Evolutionary conservation across 2,888 invertebrate species (phyloP).

Genomic region (Tetragonula carbonaria): DNA sequence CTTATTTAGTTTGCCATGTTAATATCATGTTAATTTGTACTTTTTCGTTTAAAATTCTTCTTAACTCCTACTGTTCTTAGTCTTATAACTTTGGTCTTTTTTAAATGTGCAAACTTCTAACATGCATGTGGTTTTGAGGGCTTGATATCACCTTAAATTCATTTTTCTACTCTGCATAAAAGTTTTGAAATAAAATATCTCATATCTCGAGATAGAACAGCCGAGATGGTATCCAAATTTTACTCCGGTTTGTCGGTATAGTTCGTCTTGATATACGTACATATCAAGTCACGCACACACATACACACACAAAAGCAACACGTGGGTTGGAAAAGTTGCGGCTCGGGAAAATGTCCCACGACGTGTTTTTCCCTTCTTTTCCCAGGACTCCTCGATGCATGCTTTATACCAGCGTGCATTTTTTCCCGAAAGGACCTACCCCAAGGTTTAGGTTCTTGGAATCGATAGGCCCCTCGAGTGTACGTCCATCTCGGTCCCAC

Average conservation of each 20-base stretch:
- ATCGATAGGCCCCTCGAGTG: conserved; percentile 68
- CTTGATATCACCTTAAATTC: conserved; percentile 72
- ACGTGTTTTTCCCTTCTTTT: conserved; percentile 64
- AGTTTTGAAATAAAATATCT: too few relatives aligned
- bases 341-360: conserved; percentile 70
- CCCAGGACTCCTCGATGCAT: conserved; percentile 71
- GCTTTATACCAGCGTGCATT: conserved; percentile 71
- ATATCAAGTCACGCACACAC: not conserved
- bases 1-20: not conserved
- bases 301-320: too few relatives aligned
- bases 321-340: not conserved
- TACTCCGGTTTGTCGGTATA: too few relatives aligned
- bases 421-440: conserved; percentile 78
- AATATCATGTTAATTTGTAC: not conserved
- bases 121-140: conserved; percentile 1
- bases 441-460: conserved; percentile 80
- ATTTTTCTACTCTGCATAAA: too few relatives aligned
- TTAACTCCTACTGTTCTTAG: not conserved
- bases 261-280: too few relatives aligned
- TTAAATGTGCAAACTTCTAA: not conserved
- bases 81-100: conserved; percentile 36
- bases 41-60: not conserved
- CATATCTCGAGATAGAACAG: too few relatives aligned
- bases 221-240: too few relatives aligned
- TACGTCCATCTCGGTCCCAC: conserved; percentile 19